Evolutionary conservation across 2,797 vertebrate genomes (phyloP).

Genomic region (Gephyroberyx darwinii): DNA sequence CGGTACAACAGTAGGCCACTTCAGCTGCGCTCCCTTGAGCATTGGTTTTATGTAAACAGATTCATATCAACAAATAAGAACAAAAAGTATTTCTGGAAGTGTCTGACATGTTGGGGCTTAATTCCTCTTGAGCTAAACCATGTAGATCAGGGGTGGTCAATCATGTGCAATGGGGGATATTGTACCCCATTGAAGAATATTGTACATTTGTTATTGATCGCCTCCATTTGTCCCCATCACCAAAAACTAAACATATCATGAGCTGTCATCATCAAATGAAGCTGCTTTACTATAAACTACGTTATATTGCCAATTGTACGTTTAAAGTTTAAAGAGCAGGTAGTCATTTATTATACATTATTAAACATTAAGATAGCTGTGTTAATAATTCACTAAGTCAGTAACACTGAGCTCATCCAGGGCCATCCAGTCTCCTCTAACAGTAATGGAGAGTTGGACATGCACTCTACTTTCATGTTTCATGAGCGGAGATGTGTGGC

Average conservation of each 20-base stretch:
- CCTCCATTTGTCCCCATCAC: background rate
- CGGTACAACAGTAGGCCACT: background rate
- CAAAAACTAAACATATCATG: background rate
- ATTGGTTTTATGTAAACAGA: background rate
- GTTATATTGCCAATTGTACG: background rate
- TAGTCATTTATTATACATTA: too few relatives aligned
- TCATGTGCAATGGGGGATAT: too few relatives aligned
- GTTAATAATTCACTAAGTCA: background rate
- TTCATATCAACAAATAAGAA: background rate
- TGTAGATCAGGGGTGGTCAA: too few relatives aligned
- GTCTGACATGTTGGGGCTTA: too few relatives aligned
- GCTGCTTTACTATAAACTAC: background rate
- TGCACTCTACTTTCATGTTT: slow-evolving; percentile 38
- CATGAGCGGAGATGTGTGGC: slow-evolving; percentile 49
- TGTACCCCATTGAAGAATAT: too few relatives aligned
- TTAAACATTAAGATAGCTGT: background rate
- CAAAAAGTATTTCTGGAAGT: background rate
- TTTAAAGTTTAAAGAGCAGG: background rate
- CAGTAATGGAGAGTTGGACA: slow-evolving; percentile 3
- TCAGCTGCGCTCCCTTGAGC: background rate
- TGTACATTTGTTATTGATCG: too few relatives aligned
- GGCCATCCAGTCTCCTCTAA: background rate
- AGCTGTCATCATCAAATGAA: background rate
- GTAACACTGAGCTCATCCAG: slow-evolving; percentile 1
- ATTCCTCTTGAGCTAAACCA: too few relatives aligned